Evolutionary conservation across 92 coral and sea anemone species (phyloP).

Genomic region (Virgularia gustaviana): DNA sequence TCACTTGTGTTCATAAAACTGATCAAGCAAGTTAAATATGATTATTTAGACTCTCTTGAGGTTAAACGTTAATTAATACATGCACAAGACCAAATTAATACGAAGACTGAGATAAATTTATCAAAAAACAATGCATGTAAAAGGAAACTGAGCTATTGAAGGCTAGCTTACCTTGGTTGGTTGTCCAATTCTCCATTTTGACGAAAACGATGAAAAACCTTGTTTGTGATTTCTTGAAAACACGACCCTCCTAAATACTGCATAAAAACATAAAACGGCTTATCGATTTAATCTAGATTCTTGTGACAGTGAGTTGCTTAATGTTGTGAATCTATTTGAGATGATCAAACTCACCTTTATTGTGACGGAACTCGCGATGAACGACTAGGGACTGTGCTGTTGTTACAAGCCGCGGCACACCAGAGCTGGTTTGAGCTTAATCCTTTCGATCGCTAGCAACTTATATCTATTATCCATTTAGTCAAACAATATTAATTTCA

Average conservation of each 20-base stretch:
- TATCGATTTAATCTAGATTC: slow-evolving; percentile 15
- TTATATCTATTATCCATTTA: slow-evolving; percentile 96
- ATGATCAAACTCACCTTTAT: slow-evolving; percentile 10
- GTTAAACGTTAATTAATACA: background rate
- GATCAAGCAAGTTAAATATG: no score
- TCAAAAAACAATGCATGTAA: background rate
- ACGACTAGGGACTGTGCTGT: slow-evolving; percentile 43
- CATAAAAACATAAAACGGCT: slow-evolving; percentile 33
- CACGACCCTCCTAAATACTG: slow-evolving; percentile 11
- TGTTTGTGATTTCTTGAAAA: slow-evolving; percentile 7
- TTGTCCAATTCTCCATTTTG: slow-evolving; percentile 33
- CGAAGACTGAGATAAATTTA: background rate
- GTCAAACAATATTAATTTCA: slow-evolving; percentile 93
- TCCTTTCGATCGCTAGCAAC: slow-evolving; percentile 93
- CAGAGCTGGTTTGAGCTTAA: slow-evolving; percentile 60
- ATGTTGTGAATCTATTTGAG: background rate
- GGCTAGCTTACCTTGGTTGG: slow-evolving; percentile 26
- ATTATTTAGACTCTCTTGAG: no score
- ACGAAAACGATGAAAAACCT: background rate
- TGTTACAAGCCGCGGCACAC: slow-evolving; percentile 76
- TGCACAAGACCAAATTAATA: background rate
- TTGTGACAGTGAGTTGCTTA: background rate
- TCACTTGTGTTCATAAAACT: no score
- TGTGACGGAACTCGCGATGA: slow-evolving; percentile 14
- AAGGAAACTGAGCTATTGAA: background rate